These are phyloP conservation scores for Nothobranchius furzeri DNA, from an alignment of 2,113 vertebrate species.

Conservation along the genomic window DNA sequence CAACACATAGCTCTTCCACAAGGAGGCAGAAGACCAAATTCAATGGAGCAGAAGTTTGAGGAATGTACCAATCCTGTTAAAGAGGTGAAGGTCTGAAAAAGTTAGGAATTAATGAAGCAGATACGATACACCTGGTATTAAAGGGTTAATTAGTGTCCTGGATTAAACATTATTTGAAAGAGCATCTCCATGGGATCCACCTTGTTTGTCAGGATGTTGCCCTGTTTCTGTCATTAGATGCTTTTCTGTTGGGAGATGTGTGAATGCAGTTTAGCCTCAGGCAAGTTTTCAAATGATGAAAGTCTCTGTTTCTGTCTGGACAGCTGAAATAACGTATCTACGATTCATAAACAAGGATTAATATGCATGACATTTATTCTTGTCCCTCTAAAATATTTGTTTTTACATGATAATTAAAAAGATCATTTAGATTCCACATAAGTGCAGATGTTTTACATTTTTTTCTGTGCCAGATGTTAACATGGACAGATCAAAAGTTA, in stretches of 20 bases:
- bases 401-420: neutral
- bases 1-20: too few relatives aligned
- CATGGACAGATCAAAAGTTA: slow-evolving; percentile 11
- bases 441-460: neutral
- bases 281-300: slow-evolving; percentile 2
- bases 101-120: too few relatives aligned
- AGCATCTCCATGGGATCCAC: too few relatives aligned
- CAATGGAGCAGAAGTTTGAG: too few relatives aligned
- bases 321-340: neutral
- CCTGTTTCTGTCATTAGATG: slow-evolving; percentile 18
- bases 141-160: too few relatives aligned
- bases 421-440: neutral
- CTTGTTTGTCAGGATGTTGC: slow-evolving; percentile 1
- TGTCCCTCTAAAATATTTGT: neutral
- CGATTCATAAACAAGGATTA: neutral
- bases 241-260: slow-evolving; percentile 3
- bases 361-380: neutral
- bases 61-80: too few relatives aligned
- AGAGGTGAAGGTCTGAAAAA: too few relatives aligned
- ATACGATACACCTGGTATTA: too few relatives aligned
- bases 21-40: too few relatives aligned
- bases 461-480: neutral
- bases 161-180: too few relatives aligned
- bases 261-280: slow-evolving; percentile 6
- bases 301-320: slow-evolving; percentile 9